These are phyloP conservation scores for Chymomyza costata DNA, from an alignment of 1,140 invertebrate species.

Conservation along the genomic window DNA sequence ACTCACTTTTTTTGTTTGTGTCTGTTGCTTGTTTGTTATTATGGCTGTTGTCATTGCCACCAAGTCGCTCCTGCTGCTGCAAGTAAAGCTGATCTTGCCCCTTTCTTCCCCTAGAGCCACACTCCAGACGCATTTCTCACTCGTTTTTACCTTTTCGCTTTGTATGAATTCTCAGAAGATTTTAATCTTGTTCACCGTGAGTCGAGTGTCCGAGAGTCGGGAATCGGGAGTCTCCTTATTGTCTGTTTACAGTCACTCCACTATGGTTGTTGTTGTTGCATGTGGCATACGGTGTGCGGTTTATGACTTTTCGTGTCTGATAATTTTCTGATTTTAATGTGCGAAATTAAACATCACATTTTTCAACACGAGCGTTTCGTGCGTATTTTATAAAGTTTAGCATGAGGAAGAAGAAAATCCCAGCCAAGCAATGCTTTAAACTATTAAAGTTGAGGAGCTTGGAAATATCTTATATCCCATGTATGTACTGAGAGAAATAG, in stretches of 20 bases:
- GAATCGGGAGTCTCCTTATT: conserved; percentile 4
- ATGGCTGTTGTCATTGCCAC: conserved; percentile 37
- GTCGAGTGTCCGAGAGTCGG: too few relatives aligned
- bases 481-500: too few relatives aligned
- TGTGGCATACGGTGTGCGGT: conserved; percentile 62
- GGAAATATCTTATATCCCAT: too few relatives aligned
- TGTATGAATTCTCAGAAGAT: conserved; percentile 70
- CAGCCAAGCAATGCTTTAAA: too few relatives aligned
- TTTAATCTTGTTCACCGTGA: conserved; percentile 69
- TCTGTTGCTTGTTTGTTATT: conserved; percentile 16
- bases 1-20: not conserved
- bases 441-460: too few relatives aligned
- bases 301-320: conserved; percentile 73
- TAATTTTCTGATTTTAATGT: conserved; percentile 75
- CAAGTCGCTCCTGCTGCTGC: conserved; percentile 10
- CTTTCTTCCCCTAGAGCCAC: not conserved
- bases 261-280: conserved; percentile 18
- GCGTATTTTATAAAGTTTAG: conserved; percentile 45
- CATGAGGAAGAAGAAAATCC: conserved; percentile 2
- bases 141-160: conserved; percentile 56
- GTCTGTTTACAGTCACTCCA: too few relatives aligned
- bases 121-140: conserved; percentile 9
- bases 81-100: not conserved
- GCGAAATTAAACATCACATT: conserved; percentile 75
- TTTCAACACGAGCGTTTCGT: conserved; percentile 69